Evolutionary conservation across 2,113 vertebrate genomes (phyloP).

Genomic region (Passer montanus): DNA sequence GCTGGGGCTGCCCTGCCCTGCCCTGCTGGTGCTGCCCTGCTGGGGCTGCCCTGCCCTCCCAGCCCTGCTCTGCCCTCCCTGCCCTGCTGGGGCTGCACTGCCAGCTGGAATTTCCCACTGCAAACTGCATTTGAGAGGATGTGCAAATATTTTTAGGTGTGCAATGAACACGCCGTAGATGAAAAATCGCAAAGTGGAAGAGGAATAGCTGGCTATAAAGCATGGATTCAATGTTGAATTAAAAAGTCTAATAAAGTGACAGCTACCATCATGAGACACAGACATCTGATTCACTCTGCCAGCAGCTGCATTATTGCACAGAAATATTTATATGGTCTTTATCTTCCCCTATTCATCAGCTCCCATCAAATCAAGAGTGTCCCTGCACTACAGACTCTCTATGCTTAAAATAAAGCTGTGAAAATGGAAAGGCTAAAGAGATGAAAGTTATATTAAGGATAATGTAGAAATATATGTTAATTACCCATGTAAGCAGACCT

Average conservation of each 20-base stretch:
- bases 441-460: background rate
- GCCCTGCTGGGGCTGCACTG: background rate
- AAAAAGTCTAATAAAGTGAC: conserved; percentile 8
- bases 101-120: background rate
- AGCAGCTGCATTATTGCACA: background rate
- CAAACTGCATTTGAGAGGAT: background rate
- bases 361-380: conserved; percentile 9
- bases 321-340: conserved; percentile 7
- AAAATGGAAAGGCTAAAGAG: background rate
- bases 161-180: background rate
- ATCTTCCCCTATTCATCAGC: conserved; percentile 20
- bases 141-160: conserved; percentile 23
- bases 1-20: no score
- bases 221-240: background rate
- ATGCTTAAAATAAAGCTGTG: conserved; percentile 10
- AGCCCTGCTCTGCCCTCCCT: no score
- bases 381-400: background rate
- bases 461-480: background rate
- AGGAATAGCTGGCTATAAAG: background rate
- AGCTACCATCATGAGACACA: background rate
- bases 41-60: no score
- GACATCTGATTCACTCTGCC: conserved; percentile 12
- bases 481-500: background rate
- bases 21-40: no score
- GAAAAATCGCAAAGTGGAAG: background rate